Base-by-base conservation (phyloP, 2,888 invertebrate genomes). In the Magallana nippona region DNA sequence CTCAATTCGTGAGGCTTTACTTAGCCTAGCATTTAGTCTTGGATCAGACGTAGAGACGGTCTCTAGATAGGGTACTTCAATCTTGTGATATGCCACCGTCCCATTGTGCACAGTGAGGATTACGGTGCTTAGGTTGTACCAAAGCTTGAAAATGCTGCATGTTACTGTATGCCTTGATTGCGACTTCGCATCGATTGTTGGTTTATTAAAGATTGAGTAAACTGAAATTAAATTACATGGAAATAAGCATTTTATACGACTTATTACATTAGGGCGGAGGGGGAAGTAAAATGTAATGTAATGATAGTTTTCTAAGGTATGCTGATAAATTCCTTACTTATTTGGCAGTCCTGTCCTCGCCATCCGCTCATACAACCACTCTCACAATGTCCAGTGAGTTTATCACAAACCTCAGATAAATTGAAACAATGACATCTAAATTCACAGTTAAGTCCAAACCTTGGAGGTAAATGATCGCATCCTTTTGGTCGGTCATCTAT, bases 381-480 rank as follows among this genome's bases (percentile, higher is more conserved):
- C 15, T 71, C 27, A 71, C 71, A 71, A 17, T 15, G 10, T 3
- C 71, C 71, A 2, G 27, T 27, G 5, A 27, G 22, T 13, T 71
- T 27, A 71, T 71, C 22, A 71, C 71, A 71, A 15, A 71, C 27
- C 27, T 71, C 71, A 13, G 27, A 27, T 71, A 27, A 10, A 22
- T 71, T 71, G 8, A 32, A 27, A 15, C 71, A 71, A 32, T 71
- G 71, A 27, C 71, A 71, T 71, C 71, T 32, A 71, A 27, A 71
- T 27, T 71, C 71, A 71, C 71, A 71, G 27, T 71, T 27, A 27
- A 27, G 13, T 32, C 71, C 71, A 71, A 71, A 71, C 32, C 13
- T 13, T 71, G 71, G 71, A 27, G 27, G 27, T 13, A 22, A 11
- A 15, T 71, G 71, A 13, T 15, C 27, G 32, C 71, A 71, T 13